phyloP scores from a whole-genome alignment of 2,113 vertebrate species.

The Phoenicopterus ruber region DNA sequence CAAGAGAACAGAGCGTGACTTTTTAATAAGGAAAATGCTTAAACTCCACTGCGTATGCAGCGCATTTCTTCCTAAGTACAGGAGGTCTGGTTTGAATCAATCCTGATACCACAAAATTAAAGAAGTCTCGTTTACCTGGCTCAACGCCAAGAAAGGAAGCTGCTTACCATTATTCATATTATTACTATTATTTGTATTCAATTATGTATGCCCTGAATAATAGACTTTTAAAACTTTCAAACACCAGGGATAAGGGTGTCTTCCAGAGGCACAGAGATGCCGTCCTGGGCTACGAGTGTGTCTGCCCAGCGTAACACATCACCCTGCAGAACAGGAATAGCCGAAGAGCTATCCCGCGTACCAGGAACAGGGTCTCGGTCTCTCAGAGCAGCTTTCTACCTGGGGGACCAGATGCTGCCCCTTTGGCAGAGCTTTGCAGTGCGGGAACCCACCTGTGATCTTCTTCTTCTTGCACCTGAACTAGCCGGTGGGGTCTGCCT shows the following conservation, averaged over 20 bases:
- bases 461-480: neutral
- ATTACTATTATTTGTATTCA: neutral
- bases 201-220: neutral
- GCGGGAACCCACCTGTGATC: neutral
- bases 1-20: neutral
- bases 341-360: fast-evolving
- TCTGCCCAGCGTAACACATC: neutral
- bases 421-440: neutral
- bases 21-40: neutral
- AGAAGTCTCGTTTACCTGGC: neutral
- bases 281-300: neutral
- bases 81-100: neutral
- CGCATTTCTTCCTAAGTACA: neutral
- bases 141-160: neutral
- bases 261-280: neutral
- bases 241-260: fast-evolving
- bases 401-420: neutral
- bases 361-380: fast-evolving
- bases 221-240: neutral
- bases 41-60: neutral
- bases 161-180: neutral
- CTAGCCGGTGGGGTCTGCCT: neutral
- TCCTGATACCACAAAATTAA: neutral
- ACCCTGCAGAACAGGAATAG: neutral
- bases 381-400: neutral